These are phyloP conservation scores for Drosophila robusta DNA, from an alignment of 2,888 invertebrate species.

Conservation along the genomic window DNA sequence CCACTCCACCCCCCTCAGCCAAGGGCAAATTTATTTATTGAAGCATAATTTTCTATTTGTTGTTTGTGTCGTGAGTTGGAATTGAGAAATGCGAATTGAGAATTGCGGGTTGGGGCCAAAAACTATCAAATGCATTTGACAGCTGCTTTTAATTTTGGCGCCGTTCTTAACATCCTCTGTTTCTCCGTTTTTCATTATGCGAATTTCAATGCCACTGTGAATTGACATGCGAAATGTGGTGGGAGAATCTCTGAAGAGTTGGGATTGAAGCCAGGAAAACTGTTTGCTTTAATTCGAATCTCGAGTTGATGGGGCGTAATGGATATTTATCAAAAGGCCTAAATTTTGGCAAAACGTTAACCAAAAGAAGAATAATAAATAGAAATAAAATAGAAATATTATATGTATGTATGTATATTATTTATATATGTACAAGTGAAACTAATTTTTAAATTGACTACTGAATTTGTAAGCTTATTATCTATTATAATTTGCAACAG, in stretches of 20 bases:
- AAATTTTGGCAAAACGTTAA: too few relatives aligned
- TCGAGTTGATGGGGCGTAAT: too few relatives aligned
- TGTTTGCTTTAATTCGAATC: too few relatives aligned
- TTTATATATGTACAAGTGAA: too few relatives aligned
- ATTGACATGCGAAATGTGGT: slow-evolving; percentile 2
- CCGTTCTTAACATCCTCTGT: slow-evolving; percentile 14
- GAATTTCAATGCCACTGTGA: slow-evolving; percentile 9
- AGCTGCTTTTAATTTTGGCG: slow-evolving; percentile 67
- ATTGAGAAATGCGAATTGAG: not conserved
- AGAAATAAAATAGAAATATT: too few relatives aligned
- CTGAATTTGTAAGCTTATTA: too few relatives aligned
- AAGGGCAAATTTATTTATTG: slow-evolving; percentile 69
- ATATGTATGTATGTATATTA: too few relatives aligned
- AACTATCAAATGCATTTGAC: slow-evolving; percentile 78
- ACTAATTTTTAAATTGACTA: too few relatives aligned
- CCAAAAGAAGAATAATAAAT: too few relatives aligned
- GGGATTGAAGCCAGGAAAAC: too few relatives aligned
- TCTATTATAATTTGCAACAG: too few relatives aligned
- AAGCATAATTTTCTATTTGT: slow-evolving; percentile 73
- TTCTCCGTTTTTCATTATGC: slow-evolving; percentile 14
- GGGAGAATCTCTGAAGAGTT: not conserved
- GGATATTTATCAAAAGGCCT: too few relatives aligned
- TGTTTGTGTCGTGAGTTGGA: slow-evolving; percentile 24
- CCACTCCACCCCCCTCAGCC: slow-evolving; percentile 6
- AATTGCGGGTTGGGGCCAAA: slow-evolving; percentile 25